phyloP scores from a whole-genome alignment of 2,797 vertebrate genomes.

The Sylvia borin region DNA sequence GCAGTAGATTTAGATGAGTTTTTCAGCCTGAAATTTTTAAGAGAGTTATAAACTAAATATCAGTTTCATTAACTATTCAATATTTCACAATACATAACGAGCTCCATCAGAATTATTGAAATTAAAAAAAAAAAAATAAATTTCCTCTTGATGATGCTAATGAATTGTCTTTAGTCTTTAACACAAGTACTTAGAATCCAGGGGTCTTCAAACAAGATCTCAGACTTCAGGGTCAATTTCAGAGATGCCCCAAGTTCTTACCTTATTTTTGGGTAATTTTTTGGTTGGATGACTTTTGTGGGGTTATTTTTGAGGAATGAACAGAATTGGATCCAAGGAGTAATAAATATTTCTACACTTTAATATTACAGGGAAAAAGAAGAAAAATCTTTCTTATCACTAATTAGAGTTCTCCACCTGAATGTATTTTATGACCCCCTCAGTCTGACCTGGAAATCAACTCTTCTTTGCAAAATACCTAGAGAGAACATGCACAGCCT shows the following conservation, averaged over 20 bases:
- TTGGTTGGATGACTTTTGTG: rapidly evolving
- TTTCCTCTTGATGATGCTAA: not conserved
- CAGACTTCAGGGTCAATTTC: not conserved
- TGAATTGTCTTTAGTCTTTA: not conserved
- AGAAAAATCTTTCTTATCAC: not conserved
- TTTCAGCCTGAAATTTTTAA: not conserved
- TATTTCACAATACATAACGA: not conserved
- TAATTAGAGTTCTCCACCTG: not conserved
- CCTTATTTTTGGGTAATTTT: rapidly evolving
- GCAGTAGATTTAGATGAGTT: not conserved
- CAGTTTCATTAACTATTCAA: not conserved
- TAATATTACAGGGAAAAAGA: rapidly evolving
- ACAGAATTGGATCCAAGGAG: not conserved
- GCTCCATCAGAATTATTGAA: not conserved
- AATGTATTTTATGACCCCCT: not conserved
- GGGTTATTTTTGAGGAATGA: not conserved
- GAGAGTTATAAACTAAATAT: not conserved
- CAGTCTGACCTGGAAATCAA: not conserved
- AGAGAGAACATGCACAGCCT: not conserved
- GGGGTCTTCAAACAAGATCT: not conserved
- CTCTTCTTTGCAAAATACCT: not conserved
- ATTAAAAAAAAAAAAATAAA: not conserved
- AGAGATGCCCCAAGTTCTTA: rapidly evolving
- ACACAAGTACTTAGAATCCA: not conserved
- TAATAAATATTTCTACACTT: not conserved